Percentiles rank a stretch among this genome's conserved stretches.
Conservation (phyloP, 1,140 invertebrate genomes). For the Bombus impatiens region DNA sequence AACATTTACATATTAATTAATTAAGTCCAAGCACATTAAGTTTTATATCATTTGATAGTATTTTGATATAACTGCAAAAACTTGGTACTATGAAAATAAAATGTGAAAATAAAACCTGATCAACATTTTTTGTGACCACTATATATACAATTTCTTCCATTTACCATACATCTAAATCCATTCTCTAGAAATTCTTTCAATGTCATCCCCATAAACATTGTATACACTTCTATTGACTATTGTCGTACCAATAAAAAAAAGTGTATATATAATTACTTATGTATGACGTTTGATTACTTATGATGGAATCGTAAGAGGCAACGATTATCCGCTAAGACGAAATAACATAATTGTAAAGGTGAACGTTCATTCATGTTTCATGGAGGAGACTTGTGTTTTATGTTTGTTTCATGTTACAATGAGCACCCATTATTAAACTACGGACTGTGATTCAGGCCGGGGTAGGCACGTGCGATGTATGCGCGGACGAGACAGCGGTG, state of each 20-base stretch:
- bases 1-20: too few relatives aligned
- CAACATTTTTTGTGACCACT: too few relatives aligned
- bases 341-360: constrained; percentile 3
- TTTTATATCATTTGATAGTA: too few relatives aligned
- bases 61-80: too few relatives aligned
- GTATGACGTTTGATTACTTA: background rate
- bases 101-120: too few relatives aligned
- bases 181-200: too few relatives aligned
- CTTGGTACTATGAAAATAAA: too few relatives aligned
- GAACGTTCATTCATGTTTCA: constrained; percentile 14
- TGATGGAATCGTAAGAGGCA: background rate
- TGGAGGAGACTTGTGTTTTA: background rate
- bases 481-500: background rate
- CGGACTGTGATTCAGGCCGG: constrained; percentile 21
- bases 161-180: too few relatives aligned
- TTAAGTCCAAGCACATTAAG: too few relatives aligned
- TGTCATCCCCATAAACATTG: too few relatives aligned
- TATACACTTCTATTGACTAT: background rate
- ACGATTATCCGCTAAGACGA: background rate
- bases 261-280: too few relatives aligned
- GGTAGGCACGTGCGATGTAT: constrained; percentile 44
- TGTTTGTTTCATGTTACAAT: constrained; percentile 31
- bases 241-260: background rate
- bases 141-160: too few relatives aligned
- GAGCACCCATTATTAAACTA: constrained; percentile 40